Base-by-base conservation (phyloP, 2,113 vertebrate genomes). In the Lepus europaeus region DNA sequence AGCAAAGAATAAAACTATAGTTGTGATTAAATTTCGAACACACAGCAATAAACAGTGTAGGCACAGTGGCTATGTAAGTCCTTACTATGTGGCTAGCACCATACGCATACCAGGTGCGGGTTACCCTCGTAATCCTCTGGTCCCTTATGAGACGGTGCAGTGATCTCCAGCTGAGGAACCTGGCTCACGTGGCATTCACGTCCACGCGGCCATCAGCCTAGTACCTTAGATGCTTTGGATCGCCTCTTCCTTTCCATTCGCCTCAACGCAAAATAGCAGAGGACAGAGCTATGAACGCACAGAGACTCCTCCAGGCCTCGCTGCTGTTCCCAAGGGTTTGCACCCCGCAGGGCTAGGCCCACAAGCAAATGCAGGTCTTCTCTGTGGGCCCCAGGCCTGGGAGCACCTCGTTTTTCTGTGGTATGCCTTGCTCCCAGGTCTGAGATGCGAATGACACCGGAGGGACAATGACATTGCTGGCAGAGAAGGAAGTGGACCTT, bases 331-430 rank as follows among this genome's bases (percentile, higher is more conserved):
- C 13, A 2, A 8, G 6, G 9, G 29, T 77, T 61, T 69, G 27
- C 25, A 27, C 12, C 49, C 23, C 33, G 77, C 23, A 31, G 53
- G 69, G 61, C 20, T 3, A 63, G 2, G 1, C 61, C 25, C 4
- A 1, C 31, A 70, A 22, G 31, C 53, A 53, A 76, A 70, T 17
- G 7, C 9, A 11, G 53, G 16, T 27, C 19, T 36, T 53, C 36
- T 56, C 14, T 3, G 1, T 19, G 22, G 22, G 33, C 5, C 3
- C 9, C 12, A 29, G 14, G 13, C 1, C 0, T 9, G 0, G 56
- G 16, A 20, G 22, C 53, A 77, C 29, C 9, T 11, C 17, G 66
- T 9, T 59, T 51, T 80, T 22, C 49, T 88, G 82, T 53, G 27
- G 20, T 59, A 45, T 45, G 45, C 45, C 63, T 56, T 72, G 19